A percentile compares a stretch with the other conserved stretches of the same genome.
Conservation (phyloP, 2,888 invertebrate genomes). For the Diplazon laetatorius region DNA sequence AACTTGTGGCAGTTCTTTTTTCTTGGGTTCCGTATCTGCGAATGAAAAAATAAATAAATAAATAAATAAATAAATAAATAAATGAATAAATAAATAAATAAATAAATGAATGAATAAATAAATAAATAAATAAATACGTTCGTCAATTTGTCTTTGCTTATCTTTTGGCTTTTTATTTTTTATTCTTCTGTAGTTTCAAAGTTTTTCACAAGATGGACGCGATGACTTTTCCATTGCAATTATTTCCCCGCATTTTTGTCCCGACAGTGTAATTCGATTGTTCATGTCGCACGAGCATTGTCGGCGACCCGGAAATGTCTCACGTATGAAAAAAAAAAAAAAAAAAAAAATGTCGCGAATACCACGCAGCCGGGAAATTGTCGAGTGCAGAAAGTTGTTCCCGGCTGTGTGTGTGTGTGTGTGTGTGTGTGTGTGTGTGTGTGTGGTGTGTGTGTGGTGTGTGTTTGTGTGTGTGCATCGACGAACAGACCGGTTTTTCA, state of each 20-base stretch:
- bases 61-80: no score
- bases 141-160: conserved; percentile 5
- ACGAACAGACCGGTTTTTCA: conserved; percentile 39
- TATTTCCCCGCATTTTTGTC: background rate
- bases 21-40: no score
- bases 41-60: no score
- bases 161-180: no score
- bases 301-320: conserved; percentile 34
- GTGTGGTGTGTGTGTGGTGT: no score
- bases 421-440: no score
- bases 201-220: background rate
- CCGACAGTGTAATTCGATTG: background rate
- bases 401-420: background rate
- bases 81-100: no score
- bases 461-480: no score
- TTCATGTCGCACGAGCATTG: background rate
- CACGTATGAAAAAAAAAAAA: no score
- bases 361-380: background rate
- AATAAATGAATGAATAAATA: no score
- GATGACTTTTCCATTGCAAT: conserved; percentile 17
- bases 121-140: background rate
- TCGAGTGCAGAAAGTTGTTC: conserved; percentile 36
- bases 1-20: no score
- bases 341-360: background rate
- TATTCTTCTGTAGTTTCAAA: background rate